Evolutionary conservation across 2,113 vertebrate species (phyloP).

Genomic region (Taurulus bubalis): DNA sequence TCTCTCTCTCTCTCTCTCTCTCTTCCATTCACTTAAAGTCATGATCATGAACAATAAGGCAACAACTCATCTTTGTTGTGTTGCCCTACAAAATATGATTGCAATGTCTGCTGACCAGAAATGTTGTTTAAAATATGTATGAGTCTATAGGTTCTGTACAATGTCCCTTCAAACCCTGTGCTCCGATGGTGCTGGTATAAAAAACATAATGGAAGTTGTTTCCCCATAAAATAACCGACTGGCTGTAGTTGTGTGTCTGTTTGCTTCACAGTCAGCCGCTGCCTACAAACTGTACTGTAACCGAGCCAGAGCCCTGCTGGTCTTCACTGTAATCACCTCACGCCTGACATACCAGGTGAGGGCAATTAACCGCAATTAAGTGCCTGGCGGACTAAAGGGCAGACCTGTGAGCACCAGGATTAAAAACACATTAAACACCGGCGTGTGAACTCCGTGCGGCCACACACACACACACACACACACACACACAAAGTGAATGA

Average conservation of each 20-base stretch:
- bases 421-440: background rate
- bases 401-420: background rate
- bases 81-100: background rate
- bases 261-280: conserved; percentile 12
- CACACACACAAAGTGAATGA: conserved; percentile 2
- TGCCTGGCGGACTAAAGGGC: conserved; percentile 14
- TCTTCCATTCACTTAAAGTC: background rate
- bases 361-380: conserved; percentile 49
- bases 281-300: conserved; percentile 4
- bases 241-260: conserved; percentile 1
- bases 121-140: background rate
- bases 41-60: background rate
- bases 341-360: conserved; percentile 40
- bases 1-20: background rate
- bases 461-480: background rate
- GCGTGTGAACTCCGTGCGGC: background rate
- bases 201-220: background rate
- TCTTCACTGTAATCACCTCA: conserved; percentile 37
- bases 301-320: conserved; percentile 11
- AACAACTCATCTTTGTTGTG: background rate
- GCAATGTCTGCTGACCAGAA: background rate
- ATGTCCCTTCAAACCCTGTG: background rate
- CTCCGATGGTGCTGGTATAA: background rate
- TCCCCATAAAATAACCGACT: background rate
- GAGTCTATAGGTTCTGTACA: background rate